Base-by-base conservation (phyloP, 2,888 invertebrate species). In the Amaurobius ferox region DNA sequence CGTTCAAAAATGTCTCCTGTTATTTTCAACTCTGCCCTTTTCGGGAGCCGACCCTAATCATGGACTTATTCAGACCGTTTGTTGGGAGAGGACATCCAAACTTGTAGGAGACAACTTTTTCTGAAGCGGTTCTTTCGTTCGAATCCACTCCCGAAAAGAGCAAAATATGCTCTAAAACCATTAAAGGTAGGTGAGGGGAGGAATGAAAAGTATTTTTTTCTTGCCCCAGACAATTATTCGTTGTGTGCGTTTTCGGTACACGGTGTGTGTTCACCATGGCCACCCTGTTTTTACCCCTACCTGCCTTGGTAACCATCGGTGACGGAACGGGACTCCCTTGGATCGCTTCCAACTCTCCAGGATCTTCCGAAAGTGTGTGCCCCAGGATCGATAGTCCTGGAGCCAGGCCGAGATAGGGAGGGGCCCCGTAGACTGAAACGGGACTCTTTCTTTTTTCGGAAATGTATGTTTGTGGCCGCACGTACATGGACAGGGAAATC, bases 241-340 rank as follows among this genome's bases (percentile, higher is more conserved):
- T 77, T 85, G 72, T 85, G 55, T 55, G 77, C 83, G 78, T 85
- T 77, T 48, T 70, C 40, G 13, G 62, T n/a, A n/a, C n/a, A n/a
- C n/a, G 55, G 61, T 81, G 29, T 44, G 3, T 32, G 48, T 71
- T 83, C 76, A 70, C 76, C 62, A 62, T 39, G 39, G 48, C 28
- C 77, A 81, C 68, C 71, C 73, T 85, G 77, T 85, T 77, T 85
- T 78, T 85, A 85, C 77, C 83, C 77, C 66, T 85, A 85, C 83
- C 77, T 85, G 72, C 77, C 83, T 85, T 85, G 77, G 83, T 85
- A 72, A 85, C 83, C 77, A 72, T 64, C 76, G 48, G 62, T 40
- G 73, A 32, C 40, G 79, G 55, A 19, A 32, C 30, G 19, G 66
- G 35, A 32, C 19, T 66, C 66, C 32, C 32, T 66, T 66, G 66